Conservation (phyloP, 1,140 invertebrate species). For the Phthorimaea operculella region DNA sequence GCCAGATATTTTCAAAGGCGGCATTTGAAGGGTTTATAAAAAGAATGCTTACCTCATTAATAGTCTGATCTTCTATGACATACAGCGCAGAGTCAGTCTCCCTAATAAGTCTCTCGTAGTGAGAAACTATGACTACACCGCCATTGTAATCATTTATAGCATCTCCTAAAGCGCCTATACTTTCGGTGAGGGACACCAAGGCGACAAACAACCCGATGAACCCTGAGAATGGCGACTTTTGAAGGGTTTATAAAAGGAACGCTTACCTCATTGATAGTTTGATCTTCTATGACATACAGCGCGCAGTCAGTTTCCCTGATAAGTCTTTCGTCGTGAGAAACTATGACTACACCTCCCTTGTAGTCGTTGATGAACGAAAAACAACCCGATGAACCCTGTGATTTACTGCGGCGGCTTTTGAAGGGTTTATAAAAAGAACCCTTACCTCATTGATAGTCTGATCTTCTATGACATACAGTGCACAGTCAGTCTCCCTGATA, state of each 20-base stretch:
- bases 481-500: not conserved
- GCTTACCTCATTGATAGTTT: constrained; percentile 3
- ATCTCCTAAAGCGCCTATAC: constrained; percentile 97
- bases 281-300: not conserved
- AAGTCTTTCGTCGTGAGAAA: constrained; percentile 94
- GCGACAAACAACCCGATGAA: too few relatives aligned
- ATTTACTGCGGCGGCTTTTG: too few relatives aligned
- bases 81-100: constrained; percentile 97
- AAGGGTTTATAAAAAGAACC: not conserved
- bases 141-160: constrained; percentile 98
- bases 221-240: too few relatives aligned
- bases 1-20: constrained; percentile 88
- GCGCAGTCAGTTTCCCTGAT: not conserved
- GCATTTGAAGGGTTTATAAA: too few relatives aligned
- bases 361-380: too few relatives aligned
- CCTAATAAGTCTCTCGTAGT: constrained; percentile 97
- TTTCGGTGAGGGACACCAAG: too few relatives aligned
- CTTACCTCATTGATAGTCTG: constrained; percentile 4
- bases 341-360: constrained; percentile 97
- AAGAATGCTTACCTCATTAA: constrained; percentile 77
- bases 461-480: not conserved
- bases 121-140: constrained; percentile 98
- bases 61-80: constrained; percentile 95
- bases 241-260: not conserved
- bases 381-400: too few relatives aligned